Evolutionary conservation across 2,113 vertebrate species (phyloP).

Genomic region (Zapus hudsonius): DNA sequence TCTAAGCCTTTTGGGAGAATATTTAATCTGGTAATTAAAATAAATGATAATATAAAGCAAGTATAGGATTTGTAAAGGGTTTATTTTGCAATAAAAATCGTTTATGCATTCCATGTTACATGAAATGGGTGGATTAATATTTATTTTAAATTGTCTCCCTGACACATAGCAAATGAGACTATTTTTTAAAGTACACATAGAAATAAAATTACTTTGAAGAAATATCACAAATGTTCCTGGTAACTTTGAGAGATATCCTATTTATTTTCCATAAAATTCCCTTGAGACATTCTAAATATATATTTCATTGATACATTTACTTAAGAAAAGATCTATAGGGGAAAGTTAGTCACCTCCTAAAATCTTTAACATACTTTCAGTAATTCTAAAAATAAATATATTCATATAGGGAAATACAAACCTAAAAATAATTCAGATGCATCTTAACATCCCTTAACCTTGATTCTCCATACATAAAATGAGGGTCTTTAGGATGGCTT

Average conservation of each 20-base stretch:
- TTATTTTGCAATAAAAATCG: not conserved
- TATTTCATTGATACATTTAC: not conserved
- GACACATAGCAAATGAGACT: not conserved
- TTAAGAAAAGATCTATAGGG: not conserved
- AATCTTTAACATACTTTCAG: not conserved
- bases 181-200: not conserved
- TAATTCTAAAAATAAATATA: not conserved
- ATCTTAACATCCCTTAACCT: not conserved
- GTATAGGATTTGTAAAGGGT: not conserved
- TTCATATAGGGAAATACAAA: not conserved
- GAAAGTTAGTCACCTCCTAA: not conserved
- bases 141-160: constrained; percentile 18
- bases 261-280: not conserved
- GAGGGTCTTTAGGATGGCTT: not conserved
- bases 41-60: not conserved
- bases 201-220: not conserved
- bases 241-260: not conserved
- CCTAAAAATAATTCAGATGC: not conserved
- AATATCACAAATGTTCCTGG: not conserved
- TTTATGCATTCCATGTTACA: not conserved
- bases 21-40: not conserved
- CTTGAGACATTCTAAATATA: not conserved
- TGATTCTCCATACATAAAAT: not conserved
- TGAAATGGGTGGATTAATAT: not conserved
- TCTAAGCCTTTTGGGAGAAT: not conserved